Evolutionary conservation across 2,113 vertebrate species (phyloP), one percentile per base, ranked within the genome.

Genomic region (Phocoena sinus): DNA sequence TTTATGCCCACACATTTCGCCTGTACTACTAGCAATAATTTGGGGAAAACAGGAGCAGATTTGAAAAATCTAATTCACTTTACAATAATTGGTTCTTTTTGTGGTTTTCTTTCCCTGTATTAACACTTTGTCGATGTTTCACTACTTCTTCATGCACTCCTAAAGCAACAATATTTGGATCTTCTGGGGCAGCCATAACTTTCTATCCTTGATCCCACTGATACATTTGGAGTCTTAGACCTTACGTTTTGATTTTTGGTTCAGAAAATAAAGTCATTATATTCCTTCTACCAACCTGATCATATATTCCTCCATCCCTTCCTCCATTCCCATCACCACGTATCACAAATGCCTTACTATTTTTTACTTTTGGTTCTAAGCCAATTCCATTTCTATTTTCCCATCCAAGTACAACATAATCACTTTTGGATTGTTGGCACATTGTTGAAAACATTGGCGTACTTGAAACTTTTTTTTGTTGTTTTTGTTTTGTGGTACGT

Each of bases 1-100:
- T 95, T 77, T 74, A 18, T 92, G 76, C 8, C 60, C 44, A 38
- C 83, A 92, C 44, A 81, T 96, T 96, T 83, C 92, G 53, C 87
- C 73, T 88, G 44, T 88, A 56, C 70, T 94, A 81, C 50, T 84
- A 87, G 70, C 67, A 97, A 77, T 95, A 96, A 96, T 94, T 68
- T 87, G 63, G 79, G 26, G 8, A 71, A 82, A 77, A 95, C 63
- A 94, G 88, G 79, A 87, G 36, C 82, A 95, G 63, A 67, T 83
- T 97, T 86, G 83, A 94, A 95, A 96, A 97, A 90, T 88, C 89
- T 36, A 94, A 94, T 92, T 96, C 70, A 70, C 31, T 96, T 77
- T 86, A 50, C n/a, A 86, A 23, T 90, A 97, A 96, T 96, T 96
- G 96, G 92, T 95, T 96, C 68, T 28, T 79, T 96, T 91, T 86